These are phyloP conservation scores for Gasterosteus aculeatus DNA, from an alignment of 2,113 vertebrate species.

Conservation along the genomic window DNA sequence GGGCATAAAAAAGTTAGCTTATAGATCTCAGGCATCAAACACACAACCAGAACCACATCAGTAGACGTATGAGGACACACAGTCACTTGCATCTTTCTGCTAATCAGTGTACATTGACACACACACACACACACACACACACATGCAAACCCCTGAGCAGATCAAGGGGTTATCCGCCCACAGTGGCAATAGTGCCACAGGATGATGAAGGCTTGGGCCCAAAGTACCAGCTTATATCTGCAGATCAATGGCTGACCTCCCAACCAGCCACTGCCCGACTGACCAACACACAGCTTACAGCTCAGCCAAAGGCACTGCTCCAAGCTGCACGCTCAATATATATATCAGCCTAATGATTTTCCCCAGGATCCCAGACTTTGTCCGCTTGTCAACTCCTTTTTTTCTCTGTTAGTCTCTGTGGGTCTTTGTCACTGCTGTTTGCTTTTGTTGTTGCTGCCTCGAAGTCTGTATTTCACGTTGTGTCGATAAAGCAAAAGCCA, in stretches of 20 bases:
- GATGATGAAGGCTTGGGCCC: conserved; percentile 72
- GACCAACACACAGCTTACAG: conserved; percentile 61
- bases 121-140: conserved; percentile 23
- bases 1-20: neutral
- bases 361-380: conserved; percentile 41
- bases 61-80: conserved; percentile 18
- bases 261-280: conserved; percentile 54
- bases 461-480: conserved; percentile 23
- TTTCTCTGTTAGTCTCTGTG: conserved; percentile 22
- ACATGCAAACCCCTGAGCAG: conserved; percentile 54
- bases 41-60: conserved; percentile 26
- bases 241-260: conserved; percentile 78
- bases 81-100: conserved; percentile 22
- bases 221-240: conserved; percentile 74
- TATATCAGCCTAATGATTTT: conserved; percentile 65
- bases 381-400: conserved; percentile 39
- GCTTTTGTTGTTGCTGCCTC: conserved; percentile 28
- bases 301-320: conserved; percentile 58
- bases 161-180: conserved; percentile 78
- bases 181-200: conserved; percentile 57
- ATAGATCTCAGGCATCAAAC: conserved; percentile 33
- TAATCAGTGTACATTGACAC: neutral
- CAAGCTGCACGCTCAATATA: conserved; percentile 60
- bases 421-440: conserved; percentile 39
- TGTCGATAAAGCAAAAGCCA: conserved; percentile 20